These are phyloP conservation scores for Masticophis lateralis DNA, from an alignment of 2,797 vertebrate genomes.

Conservation along the genomic window DNA sequence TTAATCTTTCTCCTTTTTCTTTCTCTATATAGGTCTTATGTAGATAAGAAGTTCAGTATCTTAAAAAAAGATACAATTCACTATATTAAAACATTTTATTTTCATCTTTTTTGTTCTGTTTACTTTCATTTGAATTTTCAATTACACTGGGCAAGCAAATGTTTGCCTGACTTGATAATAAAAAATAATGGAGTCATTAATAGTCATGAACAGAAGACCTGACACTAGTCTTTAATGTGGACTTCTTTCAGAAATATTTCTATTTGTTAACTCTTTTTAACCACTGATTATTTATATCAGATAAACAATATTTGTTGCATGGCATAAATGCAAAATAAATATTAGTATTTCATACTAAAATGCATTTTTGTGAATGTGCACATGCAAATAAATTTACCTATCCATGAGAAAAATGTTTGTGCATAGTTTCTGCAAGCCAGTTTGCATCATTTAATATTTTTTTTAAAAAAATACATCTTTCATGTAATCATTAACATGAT, in stretches of 20 bases:
- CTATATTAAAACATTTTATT: not conserved
- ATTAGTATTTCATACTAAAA: not conserved
- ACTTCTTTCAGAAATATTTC: not conserved
- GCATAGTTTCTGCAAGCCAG: not conserved
- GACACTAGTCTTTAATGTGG: not conserved
- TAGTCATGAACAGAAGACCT: not conserved
- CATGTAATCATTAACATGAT: not conserved
- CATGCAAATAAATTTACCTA: not conserved
- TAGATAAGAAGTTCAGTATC: not conserved
- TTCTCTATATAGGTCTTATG: not conserved
- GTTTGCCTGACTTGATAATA: not conserved
- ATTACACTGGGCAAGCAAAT: not conserved
- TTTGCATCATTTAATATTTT: not conserved
- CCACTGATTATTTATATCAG: not conserved
- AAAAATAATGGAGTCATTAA: not conserved
- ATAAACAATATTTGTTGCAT: not conserved
- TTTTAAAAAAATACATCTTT: not conserved
- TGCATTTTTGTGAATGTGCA: not conserved
- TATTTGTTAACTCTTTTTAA: not conserved
- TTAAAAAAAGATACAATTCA: not conserved
- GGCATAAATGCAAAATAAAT: not conserved
- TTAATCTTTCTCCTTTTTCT: not conserved
- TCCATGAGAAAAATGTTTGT: not conserved
- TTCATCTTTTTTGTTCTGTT: not conserved
- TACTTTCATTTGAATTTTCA: constrained; percentile 15